Conservation (phyloP, 2,888 invertebrate genomes). For the Hermodice carunculata region DNA sequence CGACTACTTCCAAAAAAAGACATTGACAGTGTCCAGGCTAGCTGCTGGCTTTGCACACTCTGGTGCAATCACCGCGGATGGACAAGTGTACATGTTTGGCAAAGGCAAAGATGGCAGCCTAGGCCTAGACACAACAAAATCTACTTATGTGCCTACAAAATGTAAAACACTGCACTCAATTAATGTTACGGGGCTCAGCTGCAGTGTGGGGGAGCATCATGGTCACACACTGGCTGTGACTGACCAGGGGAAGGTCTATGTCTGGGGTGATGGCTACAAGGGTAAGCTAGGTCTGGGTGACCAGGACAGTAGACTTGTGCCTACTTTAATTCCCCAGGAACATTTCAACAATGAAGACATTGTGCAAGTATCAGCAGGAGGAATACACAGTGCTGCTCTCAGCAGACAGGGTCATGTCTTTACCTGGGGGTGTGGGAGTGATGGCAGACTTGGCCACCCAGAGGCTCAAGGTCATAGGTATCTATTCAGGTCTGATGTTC, state of each 20-base stretch:
- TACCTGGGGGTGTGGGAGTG: conserved; percentile 57
- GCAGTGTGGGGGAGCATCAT: conserved; percentile 55
- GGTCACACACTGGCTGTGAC: conserved; percentile 49
- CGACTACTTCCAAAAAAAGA: conserved; percentile 2
- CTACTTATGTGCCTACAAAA: conserved; percentile 20
- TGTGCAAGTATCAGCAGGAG: conserved; percentile 45
- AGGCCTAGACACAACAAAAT: conserved; percentile 33
- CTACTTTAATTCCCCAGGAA: conserved; percentile 35
- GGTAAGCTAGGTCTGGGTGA: conserved; percentile 52
- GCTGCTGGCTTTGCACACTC: conserved; percentile 50
- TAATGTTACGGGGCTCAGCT: conserved; percentile 44
- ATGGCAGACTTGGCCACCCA: conserved; percentile 52
- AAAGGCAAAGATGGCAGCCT: conserved; percentile 46
- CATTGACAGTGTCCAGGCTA: conserved; percentile 28
- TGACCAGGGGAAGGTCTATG: conserved; percentile 38
- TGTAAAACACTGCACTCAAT: background rate
- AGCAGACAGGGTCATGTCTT: conserved; percentile 45
- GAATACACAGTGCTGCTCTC: conserved; percentile 51
- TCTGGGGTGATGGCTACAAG: conserved; percentile 54
- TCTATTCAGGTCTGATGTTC: conserved; percentile 48
- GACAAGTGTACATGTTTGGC: conserved; percentile 47
- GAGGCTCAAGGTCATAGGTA: conserved; percentile 54
- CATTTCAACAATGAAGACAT: conserved; percentile 43
- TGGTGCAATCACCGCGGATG: conserved; percentile 43
- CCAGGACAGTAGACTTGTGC: conserved; percentile 34